Percentiles rank a stretch among this genome's conserved stretches.
Conservation (phyloP, 37 sponge, comb jelly and placozoan genomes). For the Axinella damicornis region DNA sequence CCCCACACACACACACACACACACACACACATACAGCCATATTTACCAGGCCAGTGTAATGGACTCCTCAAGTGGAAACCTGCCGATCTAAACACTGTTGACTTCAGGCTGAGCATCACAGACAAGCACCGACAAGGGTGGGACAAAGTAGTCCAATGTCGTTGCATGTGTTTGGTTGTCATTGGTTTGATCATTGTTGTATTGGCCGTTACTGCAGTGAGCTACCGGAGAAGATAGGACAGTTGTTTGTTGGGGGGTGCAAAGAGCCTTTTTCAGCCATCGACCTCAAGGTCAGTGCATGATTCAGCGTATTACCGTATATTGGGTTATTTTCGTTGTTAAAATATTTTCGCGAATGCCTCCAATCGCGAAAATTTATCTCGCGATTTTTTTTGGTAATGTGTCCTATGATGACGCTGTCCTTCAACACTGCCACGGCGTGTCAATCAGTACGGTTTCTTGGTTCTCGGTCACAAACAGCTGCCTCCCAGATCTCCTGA, state of each 20-base stretch:
- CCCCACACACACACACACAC: not conserved
- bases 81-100: conserved; percentile 90
- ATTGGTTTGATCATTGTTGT: too few relatives aligned
- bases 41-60: conserved; percentile 76
- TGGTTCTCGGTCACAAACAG: too few relatives aligned
- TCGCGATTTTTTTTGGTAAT: too few relatives aligned
- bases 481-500: too few relatives aligned
- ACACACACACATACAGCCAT: conserved; percentile 60
- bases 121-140: conserved; percentile 69
- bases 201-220: conserved; percentile 21
- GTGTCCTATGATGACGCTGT: too few relatives aligned
- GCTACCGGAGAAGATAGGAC: conserved; percentile 72
- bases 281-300: conserved; percentile 70
- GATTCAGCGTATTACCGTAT: not conserved
- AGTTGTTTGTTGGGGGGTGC: conserved; percentile 78
- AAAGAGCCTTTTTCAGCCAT: conserved; percentile 60
- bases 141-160: not conserved
- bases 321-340: too few relatives aligned
- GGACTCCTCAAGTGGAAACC: conserved; percentile 98
- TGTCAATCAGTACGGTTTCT: too few relatives aligned
- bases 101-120: conserved; percentile 85
- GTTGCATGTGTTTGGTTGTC: too few relatives aligned
- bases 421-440: too few relatives aligned
- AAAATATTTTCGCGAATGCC: too few relatives aligned
- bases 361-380: too few relatives aligned